Conservation (phyloP, 1,140 invertebrate species). For the Psix sp. region DNA sequence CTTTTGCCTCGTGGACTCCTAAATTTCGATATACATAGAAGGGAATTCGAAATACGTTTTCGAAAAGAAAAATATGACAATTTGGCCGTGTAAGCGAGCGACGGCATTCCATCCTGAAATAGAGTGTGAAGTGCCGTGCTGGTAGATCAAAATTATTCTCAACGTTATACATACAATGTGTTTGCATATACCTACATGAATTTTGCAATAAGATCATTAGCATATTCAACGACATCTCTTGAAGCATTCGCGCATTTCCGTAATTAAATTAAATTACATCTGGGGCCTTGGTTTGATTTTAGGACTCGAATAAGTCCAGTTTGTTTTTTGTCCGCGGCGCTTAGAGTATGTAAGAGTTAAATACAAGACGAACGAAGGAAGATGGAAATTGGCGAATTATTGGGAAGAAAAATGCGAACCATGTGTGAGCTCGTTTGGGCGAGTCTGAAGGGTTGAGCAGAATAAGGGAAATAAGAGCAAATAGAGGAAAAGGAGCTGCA, state of each 20-base stretch:
- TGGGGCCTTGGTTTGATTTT: too few relatives aligned
- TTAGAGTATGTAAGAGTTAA: too few relatives aligned
- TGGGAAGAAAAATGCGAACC: conserved; percentile 39
- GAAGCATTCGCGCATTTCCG: too few relatives aligned
- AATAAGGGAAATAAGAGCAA: conserved; percentile 5
- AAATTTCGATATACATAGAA: conserved; percentile 52
- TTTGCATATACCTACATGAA: conserved; percentile 28
- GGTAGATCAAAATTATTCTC: conserved; percentile 50
- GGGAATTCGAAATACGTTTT: conserved; percentile 51
- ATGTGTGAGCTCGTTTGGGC: conserved; percentile 26
- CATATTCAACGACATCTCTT: too few relatives aligned
- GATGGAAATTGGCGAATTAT: conserved; percentile 21
- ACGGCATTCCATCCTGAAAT: conserved; percentile 55
- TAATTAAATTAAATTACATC: too few relatives aligned
- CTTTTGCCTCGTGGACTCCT: conserved; percentile 21
- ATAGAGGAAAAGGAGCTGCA: conserved; percentile 14
- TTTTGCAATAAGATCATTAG: conserved; percentile 27
- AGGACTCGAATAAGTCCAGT: too few relatives aligned
- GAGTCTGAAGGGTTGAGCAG: conserved; percentile 15
- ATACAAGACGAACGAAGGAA: neutral
- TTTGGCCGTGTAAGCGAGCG: conserved; percentile 38
- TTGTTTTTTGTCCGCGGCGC: too few relatives aligned
- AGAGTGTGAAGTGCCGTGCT: conserved; percentile 45
- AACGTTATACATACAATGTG: conserved; percentile 55
- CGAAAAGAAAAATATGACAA: conserved; percentile 57